These are phyloP conservation scores for Chironomus tepperi DNA, from an alignment of 1,140 invertebrate species.

Conservation along the genomic window DNA sequence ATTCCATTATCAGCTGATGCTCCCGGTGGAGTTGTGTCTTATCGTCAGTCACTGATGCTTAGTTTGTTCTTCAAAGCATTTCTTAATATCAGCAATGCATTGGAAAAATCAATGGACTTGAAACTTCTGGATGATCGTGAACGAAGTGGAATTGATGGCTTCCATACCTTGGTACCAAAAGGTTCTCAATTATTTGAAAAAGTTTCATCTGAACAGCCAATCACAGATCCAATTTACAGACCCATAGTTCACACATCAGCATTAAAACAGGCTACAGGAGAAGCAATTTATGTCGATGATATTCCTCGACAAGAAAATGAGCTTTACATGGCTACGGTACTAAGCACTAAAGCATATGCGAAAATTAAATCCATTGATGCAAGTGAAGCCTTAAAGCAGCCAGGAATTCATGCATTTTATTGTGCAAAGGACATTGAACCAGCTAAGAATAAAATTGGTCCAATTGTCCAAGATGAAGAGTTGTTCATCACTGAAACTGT, in stretches of 20 bases:
- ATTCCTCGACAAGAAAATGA: conserved; percentile 64
- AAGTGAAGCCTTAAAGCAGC: conserved; percentile 55
- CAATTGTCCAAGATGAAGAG: conserved; percentile 67
- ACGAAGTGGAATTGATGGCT: conserved; percentile 49
- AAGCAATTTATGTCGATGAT: conserved; percentile 88
- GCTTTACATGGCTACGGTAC: conserved; percentile 65
- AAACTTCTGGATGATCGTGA: conserved; percentile 38
- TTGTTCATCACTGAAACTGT: conserved; percentile 63
- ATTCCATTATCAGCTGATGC: conserved; percentile 64
- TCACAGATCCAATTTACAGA: conserved; percentile 65
- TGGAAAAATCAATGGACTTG: conserved; percentile 43
- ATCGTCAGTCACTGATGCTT: conserved; percentile 67
- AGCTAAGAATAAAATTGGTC: conserved; percentile 53
- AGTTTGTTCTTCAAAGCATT: conserved; percentile 91
- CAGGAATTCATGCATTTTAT: conserved; percentile 67
- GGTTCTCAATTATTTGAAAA: conserved; percentile 77
- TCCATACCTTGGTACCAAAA: conserved; percentile 52
- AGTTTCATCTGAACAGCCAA: conserved; percentile 49
- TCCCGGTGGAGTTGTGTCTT: conserved; percentile 86
- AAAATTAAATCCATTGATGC: conserved; percentile 67
- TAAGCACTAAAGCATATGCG: conserved; percentile 72
- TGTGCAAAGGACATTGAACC: conserved; percentile 59
- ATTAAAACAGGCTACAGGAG: conserved; percentile 81
- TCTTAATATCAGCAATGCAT: conserved; percentile 53
- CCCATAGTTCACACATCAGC: conserved; percentile 78